phyloP scores from a whole-genome alignment of 2,888 invertebrate genomes.

The Drosophila falleni region DNA sequence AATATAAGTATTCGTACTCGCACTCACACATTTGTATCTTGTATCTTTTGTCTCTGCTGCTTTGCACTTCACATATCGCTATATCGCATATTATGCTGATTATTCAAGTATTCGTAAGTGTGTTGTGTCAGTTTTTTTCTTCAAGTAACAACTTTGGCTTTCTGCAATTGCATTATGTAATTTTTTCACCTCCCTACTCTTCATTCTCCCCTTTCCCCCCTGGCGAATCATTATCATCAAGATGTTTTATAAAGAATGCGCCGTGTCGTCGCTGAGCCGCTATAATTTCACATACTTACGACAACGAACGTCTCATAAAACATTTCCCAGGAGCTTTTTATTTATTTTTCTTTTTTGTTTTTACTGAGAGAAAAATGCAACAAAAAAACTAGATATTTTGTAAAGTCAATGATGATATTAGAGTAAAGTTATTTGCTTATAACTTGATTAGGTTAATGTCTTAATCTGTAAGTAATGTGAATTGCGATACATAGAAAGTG shows the following conservation, averaged over 20 bases:
- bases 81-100: conserved; percentile 74
- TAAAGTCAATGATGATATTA: conserved; percentile 13
- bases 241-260: conserved; percentile 60
- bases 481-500: conserved; percentile 4
- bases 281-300: conserved; percentile 58
- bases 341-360: neutral
- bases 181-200: conserved; percentile 19
- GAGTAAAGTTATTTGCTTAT: conserved; percentile 11
- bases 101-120: conserved; percentile 68
- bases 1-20: conserved; percentile 12
- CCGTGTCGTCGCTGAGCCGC: conserved; percentile 41
- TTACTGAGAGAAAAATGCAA: conserved; percentile 15
- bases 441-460: conserved; percentile 14
- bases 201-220: neutral
- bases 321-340: conserved; percentile 59
- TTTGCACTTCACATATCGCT: conserved; percentile 46
- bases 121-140: conserved; percentile 68
- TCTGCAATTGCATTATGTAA: conserved; percentile 69
- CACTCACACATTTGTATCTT: conserved; percentile 35
- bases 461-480: conserved; percentile 10
- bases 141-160: conserved; percentile 44
- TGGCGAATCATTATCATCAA: conserved; percentile 57
- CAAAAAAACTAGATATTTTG: conserved; percentile 12
- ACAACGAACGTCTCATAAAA: conserved; percentile 30
- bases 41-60: conserved; percentile 41